Evolutionary conservation across 2,797 vertebrate genomes (phyloP), one percentile per base, ranked within the genome.

Genomic region (Poeciliopsis infans): DNA sequence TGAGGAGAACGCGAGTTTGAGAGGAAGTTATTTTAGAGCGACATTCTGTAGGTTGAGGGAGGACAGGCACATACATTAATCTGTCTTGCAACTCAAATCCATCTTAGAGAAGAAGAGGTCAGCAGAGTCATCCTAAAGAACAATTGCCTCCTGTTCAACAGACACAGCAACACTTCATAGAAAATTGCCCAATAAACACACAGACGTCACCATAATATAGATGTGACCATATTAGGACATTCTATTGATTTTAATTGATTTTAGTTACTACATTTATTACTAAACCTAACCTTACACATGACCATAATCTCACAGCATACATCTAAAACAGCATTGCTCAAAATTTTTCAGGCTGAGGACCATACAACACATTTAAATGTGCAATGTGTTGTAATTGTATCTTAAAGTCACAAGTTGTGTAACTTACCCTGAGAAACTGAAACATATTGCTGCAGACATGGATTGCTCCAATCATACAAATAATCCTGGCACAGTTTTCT

Each of bases 81-180:
- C 74, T 28, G 15, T 71, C 77, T 70, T 47, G 25, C 73, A 33
- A 70, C 75, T 82, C 45, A n/a, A 3, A 43, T 73, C 10, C 6
- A 28, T 70, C 75, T 55, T 85, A 75, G 79, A 78, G 84, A 72
- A 78, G 73, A 75, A 28, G 76, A 84, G 87, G 86, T 88, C 81
- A 76, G 85, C 7, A 0, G 81, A 83, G 86, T 88, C 81, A 72
- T 76, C 71, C 74, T 7, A 74, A 77, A 84, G 81, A 86, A 89
- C 81, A 86, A 51, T 82, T 66, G 78, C 55, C 51, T n/a, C 61
- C 71, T 78, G 82, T 84, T 88, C 71, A 80, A 86, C 86, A 82
- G 79, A 78, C 76, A 64, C 78, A 88, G 85, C 78, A 84, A 77
- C 78, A 80, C 87, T 76, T 91, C 84, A 41, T 76, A 79, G 90